A percentile compares a stretch with the other conserved stretches of the same genome.
Conservation (phyloP, 2,113 vertebrate species). For the Seriola dumerili region DNA sequence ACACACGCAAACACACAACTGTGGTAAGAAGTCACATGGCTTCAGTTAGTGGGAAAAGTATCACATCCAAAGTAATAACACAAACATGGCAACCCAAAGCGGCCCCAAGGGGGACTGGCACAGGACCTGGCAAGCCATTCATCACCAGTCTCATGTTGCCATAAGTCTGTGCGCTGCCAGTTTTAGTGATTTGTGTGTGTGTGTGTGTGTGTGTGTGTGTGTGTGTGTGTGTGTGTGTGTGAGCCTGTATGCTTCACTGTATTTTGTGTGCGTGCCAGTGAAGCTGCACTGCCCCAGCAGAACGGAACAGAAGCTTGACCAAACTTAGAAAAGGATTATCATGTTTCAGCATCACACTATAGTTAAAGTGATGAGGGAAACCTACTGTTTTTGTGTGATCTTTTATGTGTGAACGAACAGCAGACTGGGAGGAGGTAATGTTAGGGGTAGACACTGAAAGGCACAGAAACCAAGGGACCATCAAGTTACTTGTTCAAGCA, state of each 20-base stretch:
- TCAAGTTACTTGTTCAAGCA: slow-evolving; percentile 57
- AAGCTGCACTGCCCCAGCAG: slow-evolving; percentile 12
- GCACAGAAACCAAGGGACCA: slow-evolving; percentile 63
- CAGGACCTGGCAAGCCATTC: slow-evolving; percentile 68
- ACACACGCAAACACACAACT: slow-evolving; percentile 27
- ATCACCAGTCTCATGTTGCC: slow-evolving; percentile 68
- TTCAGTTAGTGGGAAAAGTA: slow-evolving; percentile 76
- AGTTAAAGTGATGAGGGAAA: slow-evolving; percentile 27
- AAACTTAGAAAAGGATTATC: slow-evolving; percentile 24
- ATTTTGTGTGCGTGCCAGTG: slow-evolving; percentile 1
- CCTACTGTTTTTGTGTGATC: slow-evolving; percentile 5
- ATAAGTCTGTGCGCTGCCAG: slow-evolving; percentile 38
- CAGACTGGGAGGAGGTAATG: slow-evolving; percentile 11
- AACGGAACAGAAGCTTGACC: slow-evolving; percentile 52
- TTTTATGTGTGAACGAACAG: slow-evolving; percentile 26
- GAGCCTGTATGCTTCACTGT: neutral
- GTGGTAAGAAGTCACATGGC: slow-evolving; percentile 73
- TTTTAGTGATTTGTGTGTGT: slow-evolving; percentile 45
- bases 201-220: slow-evolving; percentile 5
- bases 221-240: neutral
- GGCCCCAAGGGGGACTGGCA: slow-evolving; percentile 65
- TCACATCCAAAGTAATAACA: slow-evolving; percentile 75
- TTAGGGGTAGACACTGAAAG: slow-evolving; percentile 26
- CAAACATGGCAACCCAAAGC: slow-evolving; percentile 71
- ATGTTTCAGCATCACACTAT: slow-evolving; percentile 25